These are phyloP conservation scores for Cossypha heuglini DNA, from an alignment of 2,797 vertebrate species.

Conservation along the genomic window DNA sequence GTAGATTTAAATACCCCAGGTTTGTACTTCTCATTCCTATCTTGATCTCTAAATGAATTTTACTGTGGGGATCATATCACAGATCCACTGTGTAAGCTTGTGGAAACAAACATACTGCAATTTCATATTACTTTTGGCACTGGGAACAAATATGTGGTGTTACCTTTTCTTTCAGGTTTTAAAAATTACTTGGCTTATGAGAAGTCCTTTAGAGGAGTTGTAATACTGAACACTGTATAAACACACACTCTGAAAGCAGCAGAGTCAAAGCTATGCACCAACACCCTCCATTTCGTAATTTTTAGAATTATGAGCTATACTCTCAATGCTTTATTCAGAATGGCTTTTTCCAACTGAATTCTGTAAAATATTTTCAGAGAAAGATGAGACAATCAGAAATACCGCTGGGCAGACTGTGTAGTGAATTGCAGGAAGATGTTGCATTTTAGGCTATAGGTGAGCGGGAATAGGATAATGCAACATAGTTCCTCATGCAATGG, in stretches of 20 bases:
- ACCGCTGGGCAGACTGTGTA: neutral
- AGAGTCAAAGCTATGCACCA: neutral
- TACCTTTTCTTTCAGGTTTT: neutral
- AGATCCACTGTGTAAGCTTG: neutral
- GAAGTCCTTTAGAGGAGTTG: neutral
- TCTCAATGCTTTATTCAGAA: neutral
- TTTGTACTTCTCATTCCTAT: neutral
- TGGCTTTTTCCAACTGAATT: neutral
- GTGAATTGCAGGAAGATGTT: neutral
- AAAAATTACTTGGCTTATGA: neutral
- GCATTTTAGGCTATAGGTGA: no score
- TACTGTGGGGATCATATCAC: neutral
- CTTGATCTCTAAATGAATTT: neutral
- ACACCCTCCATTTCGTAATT: neutral
- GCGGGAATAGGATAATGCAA: no score
- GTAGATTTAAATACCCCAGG: neutral
- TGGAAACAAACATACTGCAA: neutral
- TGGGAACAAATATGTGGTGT: neutral
- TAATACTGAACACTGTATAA: neutral
- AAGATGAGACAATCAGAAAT: neutral
- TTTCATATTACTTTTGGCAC: neutral
- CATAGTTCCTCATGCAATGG: no score
- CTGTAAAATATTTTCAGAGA: neutral
- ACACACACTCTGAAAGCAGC: neutral
- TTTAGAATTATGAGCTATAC: neutral